Evolutionary conservation across 2,797 vertebrate genomes (phyloP).

Genomic region (Macropodus opercularis): DNA sequence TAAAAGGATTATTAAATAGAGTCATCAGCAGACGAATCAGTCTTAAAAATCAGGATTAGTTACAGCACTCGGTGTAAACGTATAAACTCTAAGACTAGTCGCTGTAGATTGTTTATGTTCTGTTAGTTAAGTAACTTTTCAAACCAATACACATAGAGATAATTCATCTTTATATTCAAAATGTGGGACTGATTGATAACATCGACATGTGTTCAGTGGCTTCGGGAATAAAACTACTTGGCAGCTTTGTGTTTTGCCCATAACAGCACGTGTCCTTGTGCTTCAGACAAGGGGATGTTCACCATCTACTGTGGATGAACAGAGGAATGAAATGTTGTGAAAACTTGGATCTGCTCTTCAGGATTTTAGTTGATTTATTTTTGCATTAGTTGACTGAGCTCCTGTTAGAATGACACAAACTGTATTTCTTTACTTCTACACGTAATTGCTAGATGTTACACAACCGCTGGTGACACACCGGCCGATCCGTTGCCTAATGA

Average conservation of each 20-base stretch:
- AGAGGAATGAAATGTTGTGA: neutral
- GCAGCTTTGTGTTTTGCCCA: neutral
- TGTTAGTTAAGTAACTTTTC: too few species aligned
- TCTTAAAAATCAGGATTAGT: too few species aligned
- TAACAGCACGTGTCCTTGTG: neutral
- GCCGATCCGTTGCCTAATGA: neutral
- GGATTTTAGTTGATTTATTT: neutral
- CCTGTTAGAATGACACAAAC: neutral
- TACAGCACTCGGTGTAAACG: too few species aligned
- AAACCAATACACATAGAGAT: too few species aligned
- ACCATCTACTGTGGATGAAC: too few species aligned
- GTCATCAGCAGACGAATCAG: too few species aligned
- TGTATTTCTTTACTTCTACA: conserved; percentile 33
- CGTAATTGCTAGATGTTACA: conserved; percentile 34
- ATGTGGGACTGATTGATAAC: too few species aligned
- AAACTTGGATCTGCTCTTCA: neutral
- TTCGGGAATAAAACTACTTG: neutral
- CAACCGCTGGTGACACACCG: conserved; percentile 8
- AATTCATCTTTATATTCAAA: too few species aligned
- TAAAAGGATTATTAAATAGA: too few species aligned
- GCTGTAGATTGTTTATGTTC: too few species aligned
- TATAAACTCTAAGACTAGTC: too few species aligned
- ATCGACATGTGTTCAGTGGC: neutral
- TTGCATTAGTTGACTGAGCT: neutral
- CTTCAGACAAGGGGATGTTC: neutral